These are phyloP conservation scores for Tachysurus vachellii DNA, from an alignment of 2,113 vertebrate genomes.

Conservation along the genomic window DNA sequence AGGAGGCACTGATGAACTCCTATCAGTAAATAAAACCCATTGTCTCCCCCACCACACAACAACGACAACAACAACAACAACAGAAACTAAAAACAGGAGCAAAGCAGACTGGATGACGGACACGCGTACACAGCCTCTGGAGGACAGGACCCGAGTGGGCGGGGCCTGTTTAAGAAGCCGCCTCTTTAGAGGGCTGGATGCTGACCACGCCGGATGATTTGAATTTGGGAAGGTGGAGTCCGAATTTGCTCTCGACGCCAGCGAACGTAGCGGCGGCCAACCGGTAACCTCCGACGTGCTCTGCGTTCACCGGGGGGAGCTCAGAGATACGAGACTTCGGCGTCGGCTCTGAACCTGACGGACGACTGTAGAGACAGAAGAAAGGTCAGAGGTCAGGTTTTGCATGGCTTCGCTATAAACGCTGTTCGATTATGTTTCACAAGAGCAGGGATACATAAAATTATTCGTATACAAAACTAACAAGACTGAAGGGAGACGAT, in stretches of 20 bases:
- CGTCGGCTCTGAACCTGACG: slow-evolving; percentile 81
- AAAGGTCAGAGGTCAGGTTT: neutral
- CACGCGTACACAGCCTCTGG: slow-evolving; percentile 74
- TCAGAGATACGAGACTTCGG: slow-evolving; percentile 90
- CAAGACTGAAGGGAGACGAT: no score
- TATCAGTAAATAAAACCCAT: slow-evolving; percentile 19
- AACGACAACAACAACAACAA: neutral
- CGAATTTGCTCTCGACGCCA: slow-evolving; percentile 98
- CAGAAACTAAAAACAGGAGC: slow-evolving; percentile 51
- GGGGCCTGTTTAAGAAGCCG: slow-evolving; percentile 56
- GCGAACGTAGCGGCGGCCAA: slow-evolving; percentile 95
- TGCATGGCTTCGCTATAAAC: neutral
- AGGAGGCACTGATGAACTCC: slow-evolving; percentile 59
- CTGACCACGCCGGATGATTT: slow-evolving; percentile 74
- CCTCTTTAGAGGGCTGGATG: slow-evolving; percentile 67
- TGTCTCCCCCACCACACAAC: slow-evolving; percentile 48
- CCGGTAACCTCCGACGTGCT: slow-evolving; percentile 93
- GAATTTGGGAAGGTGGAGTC: slow-evolving; percentile 96
- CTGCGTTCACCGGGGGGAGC: slow-evolving; percentile 86
- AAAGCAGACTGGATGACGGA: slow-evolving; percentile 67
- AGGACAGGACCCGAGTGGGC: slow-evolving; percentile 52
- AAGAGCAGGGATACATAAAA: neutral
- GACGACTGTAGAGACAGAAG: slow-evolving; percentile 75
- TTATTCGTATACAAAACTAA: no score
- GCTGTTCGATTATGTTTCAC: neutral